These are phyloP conservation scores for Caerostris darwini DNA, from an alignment of 1,140 invertebrate genomes.

Conservation along the genomic window DNA sequence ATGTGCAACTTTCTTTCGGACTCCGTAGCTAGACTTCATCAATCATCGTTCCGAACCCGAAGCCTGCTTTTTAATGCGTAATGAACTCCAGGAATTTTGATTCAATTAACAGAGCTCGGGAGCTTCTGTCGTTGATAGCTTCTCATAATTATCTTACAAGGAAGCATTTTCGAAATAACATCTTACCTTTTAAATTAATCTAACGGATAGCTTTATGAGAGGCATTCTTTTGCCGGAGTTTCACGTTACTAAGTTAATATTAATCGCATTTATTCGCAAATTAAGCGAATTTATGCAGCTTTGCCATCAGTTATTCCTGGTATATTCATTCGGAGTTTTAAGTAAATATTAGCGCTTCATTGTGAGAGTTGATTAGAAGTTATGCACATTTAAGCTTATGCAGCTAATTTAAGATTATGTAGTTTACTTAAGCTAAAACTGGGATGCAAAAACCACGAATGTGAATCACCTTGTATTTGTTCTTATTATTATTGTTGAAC, in stretches of 20 bases:
- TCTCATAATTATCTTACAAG: conserved; percentile 11
- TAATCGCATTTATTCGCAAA: neutral
- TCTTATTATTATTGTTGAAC: no score
- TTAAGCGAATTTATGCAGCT: neutral
- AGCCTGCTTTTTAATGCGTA: neutral
- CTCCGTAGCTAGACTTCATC: neutral
- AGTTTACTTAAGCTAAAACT: no score
- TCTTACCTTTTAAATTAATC: conserved; percentile 26
- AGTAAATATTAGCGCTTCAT: no score
- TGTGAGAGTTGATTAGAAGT: no score
- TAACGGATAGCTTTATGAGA: conserved; percentile 1
- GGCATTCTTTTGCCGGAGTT: neutral
- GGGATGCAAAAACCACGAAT: no score
- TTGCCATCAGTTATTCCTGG: no score
- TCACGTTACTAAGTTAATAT: neutral
- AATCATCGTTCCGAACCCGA: neutral
- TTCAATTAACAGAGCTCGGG: conserved; percentile 2
- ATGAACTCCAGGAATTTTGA: conserved; percentile 33
- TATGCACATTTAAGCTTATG: no score
- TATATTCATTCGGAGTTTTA: no score
- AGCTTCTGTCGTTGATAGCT: neutral
- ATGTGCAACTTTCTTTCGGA: neutral
- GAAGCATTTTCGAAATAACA: neutral
- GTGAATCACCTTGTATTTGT: no score
- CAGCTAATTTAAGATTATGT: no score